A percentile compares a stretch with the other conserved stretches of the same genome.
Conservation (phyloP, 2,888 invertebrate species). For the Polylopha cassiicola region DNA sequence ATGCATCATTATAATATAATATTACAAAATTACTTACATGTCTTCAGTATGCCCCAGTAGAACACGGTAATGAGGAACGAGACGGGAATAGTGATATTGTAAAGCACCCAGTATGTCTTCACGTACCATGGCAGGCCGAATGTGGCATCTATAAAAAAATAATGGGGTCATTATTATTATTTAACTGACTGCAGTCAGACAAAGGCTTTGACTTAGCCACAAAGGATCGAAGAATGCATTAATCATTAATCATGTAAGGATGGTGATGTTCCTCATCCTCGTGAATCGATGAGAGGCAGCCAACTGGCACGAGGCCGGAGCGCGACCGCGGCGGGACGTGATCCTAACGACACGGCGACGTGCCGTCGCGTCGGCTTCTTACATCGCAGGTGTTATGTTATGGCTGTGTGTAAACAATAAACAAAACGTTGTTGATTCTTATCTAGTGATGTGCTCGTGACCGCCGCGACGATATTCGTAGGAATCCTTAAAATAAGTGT, state of each 20-base stretch:
- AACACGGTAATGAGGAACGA: constrained; percentile 70
- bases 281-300: constrained; percentile 11
- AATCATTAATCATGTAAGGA: constrained; percentile 17
- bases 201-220: too few relatives aligned
- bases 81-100: constrained; percentile 68
- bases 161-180: not conserved
- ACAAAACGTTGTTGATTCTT: constrained; percentile 11
- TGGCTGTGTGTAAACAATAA: constrained; percentile 18
- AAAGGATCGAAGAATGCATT: too few relatives aligned
- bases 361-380: constrained; percentile 8
- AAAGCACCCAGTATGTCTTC: constrained; percentile 67
- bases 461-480: too few relatives aligned
- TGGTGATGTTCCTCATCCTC: constrained; percentile 8
- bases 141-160: constrained; percentile 49
- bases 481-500: too few relatives aligned
- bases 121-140: constrained; percentile 66
- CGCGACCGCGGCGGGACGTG: constrained; percentile 38
- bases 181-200: too few relatives aligned
- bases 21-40: constrained; percentile 42
- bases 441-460: constrained; percentile 14
- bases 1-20: constrained; percentile 4
- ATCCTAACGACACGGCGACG: constrained; percentile 19
- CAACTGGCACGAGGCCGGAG: constrained; percentile 36
- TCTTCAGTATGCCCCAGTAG: constrained; percentile 65
- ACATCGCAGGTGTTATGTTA: constrained; percentile 13